Base-by-base conservation (phyloP, 1,140 invertebrate genomes). In the Calliphora vicina region DNA sequence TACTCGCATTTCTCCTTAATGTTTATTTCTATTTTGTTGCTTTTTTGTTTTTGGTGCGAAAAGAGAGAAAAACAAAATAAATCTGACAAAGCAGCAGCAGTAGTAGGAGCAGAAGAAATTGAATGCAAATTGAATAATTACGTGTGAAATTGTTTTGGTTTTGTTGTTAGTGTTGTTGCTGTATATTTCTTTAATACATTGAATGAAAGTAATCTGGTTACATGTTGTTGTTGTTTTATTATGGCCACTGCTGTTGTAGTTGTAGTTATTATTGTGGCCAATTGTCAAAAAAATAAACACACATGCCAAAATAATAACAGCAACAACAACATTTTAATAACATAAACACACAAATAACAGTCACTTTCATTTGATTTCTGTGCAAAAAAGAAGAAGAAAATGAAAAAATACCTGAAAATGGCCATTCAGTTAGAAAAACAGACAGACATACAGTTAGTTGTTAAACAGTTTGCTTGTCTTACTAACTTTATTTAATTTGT, bases 91-190 rank as follows among this genome's bases (percentile, higher is more conserved):
- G 10, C 35, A 8, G 35, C 5, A 35, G 35, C 10, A 2, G 6
- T 5, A 8, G 35, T 35, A 35, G 35, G 10, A 35, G 35, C 6
- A 35, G 15, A 78, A 78, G 20, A 78, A 78, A 78, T 45, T 78
- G 10, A 78, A 78, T 78, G 74, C 35, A 78, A 78, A 78, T 78
- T 78, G 74, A 78, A 78, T 78, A 78, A 78, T 78, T 78, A 78
- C 35, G 74, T 78, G 74, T 45, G 74, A 78, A 78, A 78, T 78
- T 78, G n/a, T 78, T n/a, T 20, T 43, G 35, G 74, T 43, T 23
- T 43, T 43, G 74, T 13, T 73, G 9, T 35, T 29, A n/a, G 20
- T 20, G 74, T 67, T 67, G n/a, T 67, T 67, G 10, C 6, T n/a
- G 50, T 57, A n/a, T 67, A 0, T 67, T 23, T 20, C 10, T 67